Evolutionary conservation across 2,797 vertebrate species (phyloP), one percentile per base, ranked within the genome.

Genomic region (Clarias platycephalus): DNA sequence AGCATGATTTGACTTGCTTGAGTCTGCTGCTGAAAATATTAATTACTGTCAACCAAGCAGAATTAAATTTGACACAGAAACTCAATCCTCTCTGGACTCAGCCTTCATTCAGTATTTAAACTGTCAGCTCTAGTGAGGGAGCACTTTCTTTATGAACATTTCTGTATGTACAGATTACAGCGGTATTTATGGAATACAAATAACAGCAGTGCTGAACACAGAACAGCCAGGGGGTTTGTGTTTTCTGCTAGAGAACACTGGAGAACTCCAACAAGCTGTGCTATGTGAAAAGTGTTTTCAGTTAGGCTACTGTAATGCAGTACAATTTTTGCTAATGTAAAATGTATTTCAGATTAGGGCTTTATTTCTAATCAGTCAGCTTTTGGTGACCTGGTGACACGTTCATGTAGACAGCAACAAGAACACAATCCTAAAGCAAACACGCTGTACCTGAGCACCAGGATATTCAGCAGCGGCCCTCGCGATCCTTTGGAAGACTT

Each of bases 401-500:
- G 6, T 37, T 68, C 18, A 34, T 40, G 31, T n/a, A 12, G 37
- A 72, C 15, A 40, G 37, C 6, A 28, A 28, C 49, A 24, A 44
- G 4, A 15, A 31, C 20, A 2, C 20, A 28, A 28, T 49, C 40
- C 18, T 24, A 22, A 81, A 74, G 2, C 5, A 2, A 22, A 55
- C 22, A 16, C 12, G 3, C 31, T 15, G 90, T 90, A 96, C 98
- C 97, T 99, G 96, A 1, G 98, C 97, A 0, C 93, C 94, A 0
- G 98, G 97, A 89, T 96, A 95, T 89, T 97, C 93, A 0, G 96
- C 94, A 0, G 98, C 98, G 0, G 94, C 89, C 2, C 26, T 94
- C 0, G 98, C 97, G 0, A 99, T 96, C 89, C 88, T 92, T 66
- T 92, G 95, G 91, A 99, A 99, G 3, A 83, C 85, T 18, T 95